A percentile compares a stretch with the other conserved stretches of the same genome.
These are phyloP conservation scores for Parazoanthus swiftii DNA, from an alignment of 92 coral and sea anemone species.

Conservation along the genomic window DNA sequence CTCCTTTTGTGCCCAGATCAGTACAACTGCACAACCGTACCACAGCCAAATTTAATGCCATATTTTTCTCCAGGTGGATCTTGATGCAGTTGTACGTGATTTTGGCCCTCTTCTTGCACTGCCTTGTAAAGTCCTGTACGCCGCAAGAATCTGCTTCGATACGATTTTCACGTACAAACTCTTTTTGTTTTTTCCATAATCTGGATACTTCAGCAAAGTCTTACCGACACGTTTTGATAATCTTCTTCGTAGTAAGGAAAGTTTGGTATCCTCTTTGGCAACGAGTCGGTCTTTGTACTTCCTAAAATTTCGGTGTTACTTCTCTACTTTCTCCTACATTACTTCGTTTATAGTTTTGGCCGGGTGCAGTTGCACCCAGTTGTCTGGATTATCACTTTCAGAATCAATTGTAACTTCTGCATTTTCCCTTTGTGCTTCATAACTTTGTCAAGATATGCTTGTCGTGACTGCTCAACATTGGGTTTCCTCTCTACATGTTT, in stretches of 20 bases:
- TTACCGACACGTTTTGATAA: neutral
- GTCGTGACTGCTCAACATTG: slow-evolving; percentile 12
- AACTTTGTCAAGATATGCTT: neutral
- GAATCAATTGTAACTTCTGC: slow-evolving; percentile 1
- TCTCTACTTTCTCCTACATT: slow-evolving; percentile 34
- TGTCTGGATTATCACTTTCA: slow-evolving; percentile 53
- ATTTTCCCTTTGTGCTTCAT: neutral
- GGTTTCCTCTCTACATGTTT: neutral
- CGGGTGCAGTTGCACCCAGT: slow-evolving; percentile 48
- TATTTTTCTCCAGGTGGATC: slow-evolving; percentile 21
- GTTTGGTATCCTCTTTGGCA: slow-evolving; percentile 23
- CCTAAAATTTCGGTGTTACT: slow-evolving; percentile 11
- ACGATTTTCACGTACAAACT: slow-evolving; percentile 17
- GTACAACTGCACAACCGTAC: slow-evolving; percentile 22
- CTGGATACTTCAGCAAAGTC: slow-evolving; percentile 18
- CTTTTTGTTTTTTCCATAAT: slow-evolving; percentile 2
- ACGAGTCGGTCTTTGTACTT: slow-evolving; percentile 35
- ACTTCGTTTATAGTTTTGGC: slow-evolving; percentile 12
- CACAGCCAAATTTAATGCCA: slow-evolving; percentile 21
- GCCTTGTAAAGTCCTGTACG: slow-evolving; percentile 32
- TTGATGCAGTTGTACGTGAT: slow-evolving; percentile 27
- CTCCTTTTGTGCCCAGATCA: slow-evolving; percentile 2
- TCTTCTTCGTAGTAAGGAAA: neutral
- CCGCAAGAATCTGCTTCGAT: slow-evolving; percentile 33
- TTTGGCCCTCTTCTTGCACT: slow-evolving; percentile 11